Conservation (phyloP, 2,888 invertebrate genomes). For the Atethmia centrago region DNA sequence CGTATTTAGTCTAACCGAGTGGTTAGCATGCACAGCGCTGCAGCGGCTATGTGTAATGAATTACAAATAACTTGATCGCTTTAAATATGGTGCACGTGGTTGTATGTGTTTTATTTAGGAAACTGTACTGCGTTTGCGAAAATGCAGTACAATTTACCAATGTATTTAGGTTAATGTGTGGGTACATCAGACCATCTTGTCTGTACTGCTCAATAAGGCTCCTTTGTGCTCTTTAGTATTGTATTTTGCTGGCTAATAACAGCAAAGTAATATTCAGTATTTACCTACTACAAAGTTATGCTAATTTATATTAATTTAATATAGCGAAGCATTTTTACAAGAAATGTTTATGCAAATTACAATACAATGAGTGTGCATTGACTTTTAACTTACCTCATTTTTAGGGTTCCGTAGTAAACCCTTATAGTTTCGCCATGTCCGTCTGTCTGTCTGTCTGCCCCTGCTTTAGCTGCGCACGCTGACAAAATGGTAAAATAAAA, state of each 20-base stretch:
- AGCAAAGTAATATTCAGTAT: background rate
- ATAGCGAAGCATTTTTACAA: too few relatives aligned
- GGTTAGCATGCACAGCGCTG: constrained; percentile 59
- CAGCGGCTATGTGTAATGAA: constrained; percentile 53
- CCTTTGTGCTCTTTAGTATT: background rate
- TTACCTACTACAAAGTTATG: background rate
- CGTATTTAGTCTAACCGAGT: constrained; percentile 40
- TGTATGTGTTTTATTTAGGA: constrained; percentile 41
- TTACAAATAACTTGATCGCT: constrained; percentile 62
- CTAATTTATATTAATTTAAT: too few relatives aligned
- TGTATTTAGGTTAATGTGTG: background rate
- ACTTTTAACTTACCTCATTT: too few relatives aligned
- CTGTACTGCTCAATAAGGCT: background rate
- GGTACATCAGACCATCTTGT: background rate
- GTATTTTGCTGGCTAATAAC: background rate
- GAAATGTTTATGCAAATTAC: too few relatives aligned
- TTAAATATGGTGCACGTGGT: constrained; percentile 24
- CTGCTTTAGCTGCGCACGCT: too few relatives aligned
- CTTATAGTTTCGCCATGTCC: too few relatives aligned
- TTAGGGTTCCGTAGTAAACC: too few relatives aligned
- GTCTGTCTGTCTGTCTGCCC: too few relatives aligned
- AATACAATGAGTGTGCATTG: too few relatives aligned
- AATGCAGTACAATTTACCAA: too few relatives aligned
- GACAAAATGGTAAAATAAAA: too few relatives aligned
- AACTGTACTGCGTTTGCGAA: constrained; percentile 3